Conservation (phyloP, 2,888 invertebrate species). For the Amphimallon solstitiale region DNA sequence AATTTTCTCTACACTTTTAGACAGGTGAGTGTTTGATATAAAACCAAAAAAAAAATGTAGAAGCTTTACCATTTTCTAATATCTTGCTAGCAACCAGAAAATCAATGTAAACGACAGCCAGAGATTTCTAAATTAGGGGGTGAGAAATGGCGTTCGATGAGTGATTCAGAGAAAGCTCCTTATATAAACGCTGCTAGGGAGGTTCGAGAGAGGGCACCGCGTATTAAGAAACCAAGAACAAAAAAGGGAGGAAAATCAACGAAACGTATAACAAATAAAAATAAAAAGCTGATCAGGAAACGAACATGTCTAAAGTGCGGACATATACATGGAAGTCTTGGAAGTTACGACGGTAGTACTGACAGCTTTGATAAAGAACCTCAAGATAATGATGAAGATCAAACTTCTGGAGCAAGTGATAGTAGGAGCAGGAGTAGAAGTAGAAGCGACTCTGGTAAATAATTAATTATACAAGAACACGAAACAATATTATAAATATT, state of each 20-base stretch:
- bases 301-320: constrained; percentile 24
- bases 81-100: constrained; percentile 16
- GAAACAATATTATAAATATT: not conserved
- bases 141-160: constrained; percentile 29
- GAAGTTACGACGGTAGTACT: not conserved
- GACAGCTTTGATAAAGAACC: not conserved
- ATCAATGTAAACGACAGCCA: not conserved
- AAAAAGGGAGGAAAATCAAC: constrained; percentile 13
- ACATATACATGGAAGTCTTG: constrained; percentile 6
- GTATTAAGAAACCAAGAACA: constrained; percentile 7
- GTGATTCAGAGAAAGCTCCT: constrained; percentile 13
- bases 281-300: constrained; percentile 19
- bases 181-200: constrained; percentile 21
- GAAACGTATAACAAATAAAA: constrained; percentile 8
- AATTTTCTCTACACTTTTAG: constrained; percentile 23
- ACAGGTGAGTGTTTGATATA: not conserved
- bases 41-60: not conserved
- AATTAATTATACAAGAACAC: not conserved
- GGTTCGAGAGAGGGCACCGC: constrained; percentile 11
- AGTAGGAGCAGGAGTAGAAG: constrained; percentile 36
- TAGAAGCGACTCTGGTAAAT: constrained; percentile 24
- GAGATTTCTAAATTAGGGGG: constrained; percentile 24
- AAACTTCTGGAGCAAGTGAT: constrained; percentile 39
- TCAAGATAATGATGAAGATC: not conserved
- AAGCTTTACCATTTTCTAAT: not conserved